phyloP scores from a whole-genome alignment of 2,888 invertebrate genomes.

The Neoitamus cyanurus region DNA sequence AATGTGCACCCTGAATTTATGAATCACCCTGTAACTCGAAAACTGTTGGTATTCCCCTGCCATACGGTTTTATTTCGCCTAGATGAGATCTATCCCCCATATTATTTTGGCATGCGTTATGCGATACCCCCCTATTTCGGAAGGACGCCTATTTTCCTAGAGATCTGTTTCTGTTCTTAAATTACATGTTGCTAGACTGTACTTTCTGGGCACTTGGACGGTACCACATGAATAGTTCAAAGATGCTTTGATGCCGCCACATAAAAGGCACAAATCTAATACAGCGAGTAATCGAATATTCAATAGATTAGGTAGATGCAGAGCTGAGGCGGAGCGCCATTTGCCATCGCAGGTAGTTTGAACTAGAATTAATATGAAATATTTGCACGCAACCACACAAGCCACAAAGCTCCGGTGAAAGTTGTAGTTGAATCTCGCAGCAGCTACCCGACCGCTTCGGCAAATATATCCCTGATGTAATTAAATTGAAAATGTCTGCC shows the following conservation, averaged over 20 bases:
- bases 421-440: not conserved
- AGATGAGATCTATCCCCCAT: no score
- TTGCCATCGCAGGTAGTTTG: not conserved
- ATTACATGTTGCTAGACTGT: no score
- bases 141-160: no score
- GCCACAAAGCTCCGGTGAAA: not conserved
- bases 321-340: not conserved
- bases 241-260: not conserved
- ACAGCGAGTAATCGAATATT: not conserved
- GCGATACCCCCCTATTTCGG: no score
- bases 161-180: no score
- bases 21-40: no score
- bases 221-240: no score
- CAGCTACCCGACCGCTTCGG: not conserved
- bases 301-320: not conserved
- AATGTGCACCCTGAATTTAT: no score
- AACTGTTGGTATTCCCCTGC: no score
- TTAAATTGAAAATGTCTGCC: conserved; percentile 5
- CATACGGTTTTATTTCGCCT: no score
- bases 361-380: not conserved
- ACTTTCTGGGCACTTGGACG: no score
- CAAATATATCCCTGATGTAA: not conserved
- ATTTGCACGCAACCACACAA: not conserved
- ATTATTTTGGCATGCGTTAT: no score
- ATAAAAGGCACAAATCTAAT: not conserved